Base-by-base conservation (phyloP, 2,888 invertebrate species). In the Sesia apiformis region DNA sequence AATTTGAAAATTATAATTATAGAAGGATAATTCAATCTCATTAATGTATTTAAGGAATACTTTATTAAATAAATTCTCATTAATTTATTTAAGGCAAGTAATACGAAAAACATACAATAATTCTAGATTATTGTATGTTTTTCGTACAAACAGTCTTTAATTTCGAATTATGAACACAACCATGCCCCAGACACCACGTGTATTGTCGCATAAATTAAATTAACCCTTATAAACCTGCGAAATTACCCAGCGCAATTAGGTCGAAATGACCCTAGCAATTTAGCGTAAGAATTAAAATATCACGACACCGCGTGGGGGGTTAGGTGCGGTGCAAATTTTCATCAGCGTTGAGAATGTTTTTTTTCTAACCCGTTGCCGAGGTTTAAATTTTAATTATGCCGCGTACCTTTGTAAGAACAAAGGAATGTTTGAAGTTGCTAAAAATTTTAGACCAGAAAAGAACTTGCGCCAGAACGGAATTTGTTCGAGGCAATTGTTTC, bases 161-260 rank as follows among this genome's bases (percentile, higher is more conserved):
- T 6, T 42, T 42, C 7, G 1, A 42, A 60, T 59, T 52, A 55
- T 49, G 52, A 51, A 65, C 55, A 56, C 61, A 64, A 67, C 69
- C 63, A 64, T 64, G 58, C 60, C 63, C 54, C 57, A 58, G 52
- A 53, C 53, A 53, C 60, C 58, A 54, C 65, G 68, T 71, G 63
- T 72, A 74, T 74, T 73, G 70, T 69, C 66, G 63, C 65, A 69
- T 71, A 71, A 78, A 79, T 80, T 76, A 70, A 77, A 78, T 79
- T 74, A 80, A 78, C 79, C 77, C 73, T 74, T 74, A 69, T 70
- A 72, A 74, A 72, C 71, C 72, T 69, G 72, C 65, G 67, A 74
- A 79, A 81, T 81, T 81, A 79, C 78, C 70, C 69, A 61, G 62
- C 66, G 71, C 76, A 80, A 84, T 84, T 83, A 81, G 70, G 73